Conservation (phyloP, 92 coral and sea anemone genomes). For the Desmophyllum pertusum region DNA sequence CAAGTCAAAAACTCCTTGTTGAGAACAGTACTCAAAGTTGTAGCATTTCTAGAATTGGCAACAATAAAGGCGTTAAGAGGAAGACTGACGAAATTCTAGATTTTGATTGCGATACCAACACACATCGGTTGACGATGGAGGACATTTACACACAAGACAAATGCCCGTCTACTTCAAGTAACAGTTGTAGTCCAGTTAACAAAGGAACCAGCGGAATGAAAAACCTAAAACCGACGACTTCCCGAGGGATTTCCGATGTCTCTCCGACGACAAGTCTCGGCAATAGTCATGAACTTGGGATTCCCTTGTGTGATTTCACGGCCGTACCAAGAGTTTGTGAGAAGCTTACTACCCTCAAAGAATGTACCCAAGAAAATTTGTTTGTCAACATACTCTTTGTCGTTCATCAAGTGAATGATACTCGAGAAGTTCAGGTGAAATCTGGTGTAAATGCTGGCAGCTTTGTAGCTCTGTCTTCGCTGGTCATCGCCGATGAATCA, state of each 20-base stretch:
- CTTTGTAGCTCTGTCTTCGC: constrained; percentile 78
- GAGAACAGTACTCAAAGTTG: constrained; percentile 21
- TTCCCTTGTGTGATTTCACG: neutral
- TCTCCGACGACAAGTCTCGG: neutral
- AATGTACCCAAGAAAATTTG: constrained; percentile 52
- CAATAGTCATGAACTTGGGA: neutral
- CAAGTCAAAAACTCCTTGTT: constrained; percentile 67
- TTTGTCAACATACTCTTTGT: constrained; percentile 73
- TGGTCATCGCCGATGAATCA: constrained; percentile 82
- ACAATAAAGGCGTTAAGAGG: constrained; percentile 9
- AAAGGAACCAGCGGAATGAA: neutral
- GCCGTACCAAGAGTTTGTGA: constrained; percentile 66
- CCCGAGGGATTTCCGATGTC: neutral
- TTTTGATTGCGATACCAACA: constrained; percentile 17
- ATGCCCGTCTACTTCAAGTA: constrained; percentile 4
- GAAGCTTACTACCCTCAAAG: constrained; percentile 60
- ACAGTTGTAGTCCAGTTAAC: constrained; percentile 4
- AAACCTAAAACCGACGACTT: neutral
- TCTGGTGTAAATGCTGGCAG: constrained; percentile 78
- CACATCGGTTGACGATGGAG: constrained; percentile 59
- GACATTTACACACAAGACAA: constrained; percentile 72
- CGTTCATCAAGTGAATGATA: constrained; percentile 86
- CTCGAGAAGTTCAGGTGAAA: constrained; percentile 79
- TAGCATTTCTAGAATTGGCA: constrained; percentile 17
- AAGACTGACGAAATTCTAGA: neutral